Conservation (phyloP, 2,113 vertebrate genomes). For the Anguilla rostrata region DNA sequence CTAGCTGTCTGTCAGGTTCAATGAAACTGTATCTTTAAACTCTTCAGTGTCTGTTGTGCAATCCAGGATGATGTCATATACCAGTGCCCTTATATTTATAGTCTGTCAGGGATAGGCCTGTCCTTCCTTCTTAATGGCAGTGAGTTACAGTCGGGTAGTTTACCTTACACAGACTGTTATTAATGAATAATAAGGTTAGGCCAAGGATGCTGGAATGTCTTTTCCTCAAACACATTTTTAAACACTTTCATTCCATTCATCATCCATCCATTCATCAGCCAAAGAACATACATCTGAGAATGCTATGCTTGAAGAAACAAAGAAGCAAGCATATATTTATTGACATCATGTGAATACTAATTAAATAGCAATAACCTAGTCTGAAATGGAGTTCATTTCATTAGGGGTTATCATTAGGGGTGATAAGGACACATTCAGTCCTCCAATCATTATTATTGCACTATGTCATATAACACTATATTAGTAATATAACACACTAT, state of each 20-base stretch:
- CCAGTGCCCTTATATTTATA: slow-evolving; percentile 22
- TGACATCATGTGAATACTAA: no score
- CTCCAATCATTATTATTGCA: no score
- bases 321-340: no score
- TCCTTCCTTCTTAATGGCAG: slow-evolving; percentile 30
- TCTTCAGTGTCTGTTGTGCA: background rate
- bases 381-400: no score
- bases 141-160: slow-evolving; percentile 34
- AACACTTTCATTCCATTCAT: background rate
- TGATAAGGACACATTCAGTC: background rate
- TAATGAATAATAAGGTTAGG: slow-evolving; percentile 38
- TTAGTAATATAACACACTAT: no score
- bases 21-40: slow-evolving; percentile 5
- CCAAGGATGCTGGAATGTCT: background rate
- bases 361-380: no score
- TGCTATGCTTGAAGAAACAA: background rate
- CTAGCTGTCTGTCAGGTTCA: background rate
- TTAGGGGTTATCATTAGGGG: background rate
- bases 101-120: slow-evolving; percentile 6
- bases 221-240: background rate
- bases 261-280: no score
- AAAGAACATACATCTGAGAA: background rate
- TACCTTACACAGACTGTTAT: slow-evolving; percentile 39
- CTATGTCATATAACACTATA: no score
- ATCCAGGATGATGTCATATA: slow-evolving; percentile 23